Base-by-base conservation (phyloP, 2,113 vertebrate genomes). In the Megaleporinus macrocephalus region DNA sequence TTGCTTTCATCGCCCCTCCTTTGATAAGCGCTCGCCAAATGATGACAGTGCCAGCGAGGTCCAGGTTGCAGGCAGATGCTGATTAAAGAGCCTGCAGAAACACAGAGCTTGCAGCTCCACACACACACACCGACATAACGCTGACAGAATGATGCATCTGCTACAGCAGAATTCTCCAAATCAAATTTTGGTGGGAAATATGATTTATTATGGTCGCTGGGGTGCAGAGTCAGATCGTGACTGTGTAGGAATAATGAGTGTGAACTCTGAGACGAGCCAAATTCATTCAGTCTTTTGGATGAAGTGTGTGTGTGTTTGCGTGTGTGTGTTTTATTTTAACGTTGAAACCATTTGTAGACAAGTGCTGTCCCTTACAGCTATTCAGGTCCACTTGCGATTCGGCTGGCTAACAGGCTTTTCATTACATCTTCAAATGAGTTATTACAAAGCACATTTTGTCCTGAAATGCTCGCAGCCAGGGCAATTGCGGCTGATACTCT, bases 361-460 rank as follows among this genome's bases (percentile, higher is more conserved):
- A 79, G 47, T 57, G 76, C 55, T 65, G 30, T 26, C 30, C 36
- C 41, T 81, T 55, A 68, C 4, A 26, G 36, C 27, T 79, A 29
- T 83, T 63, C 16, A 27, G 57, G 59, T 61, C 27, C 49, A 73
- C 65, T 80, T 36, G 26, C 36, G 79, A 73, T 70, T 10, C 33
- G 82, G 75, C 78, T 80, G 78, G 66, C 79, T 84, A 83, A 85
- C 59, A 44, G 69, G 57, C 79, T 78, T 84, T 84, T 88, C 74
- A 66, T 72, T 74, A 69, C 79, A 78, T 89, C 85, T 88, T 76
- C 91, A 79, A 76, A 91, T 88, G 90, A 85, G 84, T 89, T 92
- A 90, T 93, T 92, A 90, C 59, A 82, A 85, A 24, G 76, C 82
- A 83, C 85, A 85, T 84, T 88, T 87, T 88, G 87, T 80, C 84